phyloP scores from a whole-genome alignment of 2,888 invertebrate species.

The Drosophila imparisetae region DNA sequence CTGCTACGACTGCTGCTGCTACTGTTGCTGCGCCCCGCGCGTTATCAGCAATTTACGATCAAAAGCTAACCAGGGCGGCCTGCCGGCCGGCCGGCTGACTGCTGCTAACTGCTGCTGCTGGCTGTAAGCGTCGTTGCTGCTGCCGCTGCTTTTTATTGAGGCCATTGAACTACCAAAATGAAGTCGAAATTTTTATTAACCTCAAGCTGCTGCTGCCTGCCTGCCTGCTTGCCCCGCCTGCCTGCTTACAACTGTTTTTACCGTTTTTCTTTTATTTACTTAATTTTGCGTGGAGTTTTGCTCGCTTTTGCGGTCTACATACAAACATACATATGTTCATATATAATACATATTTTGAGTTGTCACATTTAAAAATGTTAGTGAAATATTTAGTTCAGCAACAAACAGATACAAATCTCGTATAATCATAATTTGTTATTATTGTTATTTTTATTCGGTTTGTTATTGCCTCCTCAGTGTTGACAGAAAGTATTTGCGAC shows the following conservation, averaged over 20 bases:
- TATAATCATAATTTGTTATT: background rate
- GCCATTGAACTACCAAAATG: slow-evolving; percentile 71
- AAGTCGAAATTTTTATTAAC: slow-evolving; percentile 59
- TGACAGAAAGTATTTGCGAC: background rate
- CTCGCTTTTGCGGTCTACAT: slow-evolving; percentile 47
- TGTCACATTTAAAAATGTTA: background rate
- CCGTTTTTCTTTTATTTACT: slow-evolving; percentile 63
- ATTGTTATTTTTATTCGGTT: background rate
- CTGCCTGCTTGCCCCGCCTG: slow-evolving; percentile 7
- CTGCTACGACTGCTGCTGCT: background rate
- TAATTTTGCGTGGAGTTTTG: slow-evolving; percentile 37
- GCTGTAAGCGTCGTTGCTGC: slow-evolving; percentile 48
- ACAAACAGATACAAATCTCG: background rate
- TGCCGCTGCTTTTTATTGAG: slow-evolving; percentile 55
- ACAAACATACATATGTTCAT: background rate
- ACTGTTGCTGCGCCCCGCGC: slow-evolving; percentile 36
- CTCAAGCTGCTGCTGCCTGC: slow-evolving; percentile 39
- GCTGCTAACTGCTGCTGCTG: background rate
- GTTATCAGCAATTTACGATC: slow-evolving; percentile 72
- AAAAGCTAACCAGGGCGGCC: slow-evolving; percentile 39
- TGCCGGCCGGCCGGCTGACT: slow-evolving; percentile 6
- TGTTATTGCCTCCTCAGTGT: background rate
- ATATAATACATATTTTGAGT: background rate
- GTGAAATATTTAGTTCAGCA: background rate
- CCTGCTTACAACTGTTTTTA: slow-evolving; percentile 75